phyloP scores from a whole-genome alignment of 1,140 invertebrate species.

The Drosophila sp. region DNA sequence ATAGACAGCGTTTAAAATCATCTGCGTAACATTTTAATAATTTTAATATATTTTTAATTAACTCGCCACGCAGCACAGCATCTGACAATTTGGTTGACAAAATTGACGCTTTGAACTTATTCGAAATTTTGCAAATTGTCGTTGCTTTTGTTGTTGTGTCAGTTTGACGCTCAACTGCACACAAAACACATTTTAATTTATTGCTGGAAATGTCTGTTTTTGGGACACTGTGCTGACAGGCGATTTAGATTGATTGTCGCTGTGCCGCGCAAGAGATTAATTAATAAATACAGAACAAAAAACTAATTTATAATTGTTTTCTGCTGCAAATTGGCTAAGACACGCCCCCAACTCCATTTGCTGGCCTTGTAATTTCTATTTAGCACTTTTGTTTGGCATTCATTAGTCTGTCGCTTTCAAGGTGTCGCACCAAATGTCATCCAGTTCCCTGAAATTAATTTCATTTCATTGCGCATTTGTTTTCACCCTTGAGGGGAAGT shows the following conservation, averaged over 20 bases:
- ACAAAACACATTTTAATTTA: conserved; percentile 56
- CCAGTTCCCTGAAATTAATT: conserved; percentile 70
- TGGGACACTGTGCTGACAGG: conserved; percentile 57
- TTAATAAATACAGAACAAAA: conserved; percentile 70
- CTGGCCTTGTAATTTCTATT: conserved; percentile 43
- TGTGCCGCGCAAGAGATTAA: conserved; percentile 48
- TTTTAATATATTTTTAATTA: conserved; percentile 78
- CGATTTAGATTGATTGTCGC: conserved; percentile 77
- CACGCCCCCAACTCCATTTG: conserved; percentile 19
- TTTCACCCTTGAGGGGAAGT: conserved; percentile 13
- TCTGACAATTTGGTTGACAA: conserved; percentile 45
- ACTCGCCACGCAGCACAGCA: conserved; percentile 26
- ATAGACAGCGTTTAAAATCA: conserved; percentile 52
- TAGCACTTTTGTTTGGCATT: conserved; percentile 33
- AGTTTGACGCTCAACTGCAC: conserved; percentile 26
- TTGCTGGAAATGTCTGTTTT: conserved; percentile 44
- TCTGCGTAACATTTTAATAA: conserved; percentile 69
- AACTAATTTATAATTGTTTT: conserved; percentile 68
- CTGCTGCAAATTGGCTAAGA: conserved; percentile 45
- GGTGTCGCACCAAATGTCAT: conserved; percentile 59
- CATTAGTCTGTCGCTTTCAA: conserved; percentile 43
- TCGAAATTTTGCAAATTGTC: background rate
- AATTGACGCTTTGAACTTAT: conserved; percentile 58
- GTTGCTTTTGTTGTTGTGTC: conserved; percentile 13
- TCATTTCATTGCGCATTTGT: conserved; percentile 52